A percentile compares a stretch with the other conserved stretches of the same genome.
Conservation (phyloP, 2,888 invertebrate species). For the Caradrina clavipalpis region DNA sequence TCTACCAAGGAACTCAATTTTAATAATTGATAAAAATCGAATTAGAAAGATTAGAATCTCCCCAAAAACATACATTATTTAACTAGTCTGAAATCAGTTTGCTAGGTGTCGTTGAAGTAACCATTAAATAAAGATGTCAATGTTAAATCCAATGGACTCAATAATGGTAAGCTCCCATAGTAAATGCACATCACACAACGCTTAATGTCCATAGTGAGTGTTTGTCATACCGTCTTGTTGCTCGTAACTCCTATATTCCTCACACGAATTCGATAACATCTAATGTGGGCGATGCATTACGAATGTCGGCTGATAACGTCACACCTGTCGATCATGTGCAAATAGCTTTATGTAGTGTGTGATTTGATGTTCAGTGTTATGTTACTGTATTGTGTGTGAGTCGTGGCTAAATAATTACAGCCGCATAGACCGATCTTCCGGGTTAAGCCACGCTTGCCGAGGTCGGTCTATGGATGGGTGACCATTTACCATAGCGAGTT, state of each 20-base stretch:
- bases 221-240: constrained; percentile 12
- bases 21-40: no score
- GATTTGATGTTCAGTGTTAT: constrained; percentile 9
- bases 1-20: no score
- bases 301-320: constrained; percentile 12
- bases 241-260: constrained; percentile 27
- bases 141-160: not conserved
- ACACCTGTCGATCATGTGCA: constrained; percentile 28
- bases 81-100: no score
- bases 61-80: no score
- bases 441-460: no score
- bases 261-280: constrained; percentile 45
- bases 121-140: no score
- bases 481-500: no score
- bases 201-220: not conserved
- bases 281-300: constrained; percentile 44
- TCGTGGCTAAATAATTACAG: no score
- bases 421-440: no score
- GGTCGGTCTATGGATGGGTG: no score
- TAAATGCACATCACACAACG: not conserved
- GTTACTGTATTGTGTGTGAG: not conserved
- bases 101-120: no score
- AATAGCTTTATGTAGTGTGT: constrained; percentile 11
- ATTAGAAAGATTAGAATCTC: no score
- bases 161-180: not conserved